Evolutionary conservation across 2,113 vertebrate species (phyloP).

Genomic region (Bubo scandiacus): DNA sequence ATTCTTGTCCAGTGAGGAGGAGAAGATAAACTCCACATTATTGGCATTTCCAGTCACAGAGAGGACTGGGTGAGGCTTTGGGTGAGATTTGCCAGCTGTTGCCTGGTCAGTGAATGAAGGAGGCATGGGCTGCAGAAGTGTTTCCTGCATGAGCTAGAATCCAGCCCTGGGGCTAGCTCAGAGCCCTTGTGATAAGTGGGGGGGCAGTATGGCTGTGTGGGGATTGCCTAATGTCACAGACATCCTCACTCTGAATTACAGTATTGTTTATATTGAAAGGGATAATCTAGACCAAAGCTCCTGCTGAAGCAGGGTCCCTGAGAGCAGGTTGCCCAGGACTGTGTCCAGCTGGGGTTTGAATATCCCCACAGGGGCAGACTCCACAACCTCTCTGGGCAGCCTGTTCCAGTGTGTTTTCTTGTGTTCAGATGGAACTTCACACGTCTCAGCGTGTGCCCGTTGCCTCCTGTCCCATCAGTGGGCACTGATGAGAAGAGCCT

Average conservation of each 20-base stretch:
- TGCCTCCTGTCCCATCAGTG: neutral
- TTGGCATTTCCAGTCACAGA: neutral
- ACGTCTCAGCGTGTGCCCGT: neutral
- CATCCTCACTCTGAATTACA: neutral
- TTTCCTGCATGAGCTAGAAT: neutral
- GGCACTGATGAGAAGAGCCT: neutral
- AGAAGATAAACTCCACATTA: neutral
- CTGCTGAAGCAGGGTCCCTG: neutral
- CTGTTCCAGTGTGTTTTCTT: neutral
- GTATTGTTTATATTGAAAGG: neutral
- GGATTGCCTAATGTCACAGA: neutral
- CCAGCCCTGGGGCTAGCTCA: neutral
- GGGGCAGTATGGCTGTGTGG: accelerated
- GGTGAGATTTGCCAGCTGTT: neutral
- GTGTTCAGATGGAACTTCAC: neutral
- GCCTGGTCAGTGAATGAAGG: neutral
- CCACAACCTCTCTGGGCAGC: neutral
- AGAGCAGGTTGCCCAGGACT: neutral
- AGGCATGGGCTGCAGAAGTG: neutral
- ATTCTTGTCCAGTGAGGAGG: neutral
- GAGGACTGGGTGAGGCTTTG: neutral
- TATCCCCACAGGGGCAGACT: neutral
- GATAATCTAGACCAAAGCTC: neutral
- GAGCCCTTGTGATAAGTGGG: neutral
- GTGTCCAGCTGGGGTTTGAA: neutral